Percentiles rank a stretch among this genome's conserved stretches.
Conservation (phyloP, 2,113 vertebrate species). For the Ictalurus punctatus region DNA sequence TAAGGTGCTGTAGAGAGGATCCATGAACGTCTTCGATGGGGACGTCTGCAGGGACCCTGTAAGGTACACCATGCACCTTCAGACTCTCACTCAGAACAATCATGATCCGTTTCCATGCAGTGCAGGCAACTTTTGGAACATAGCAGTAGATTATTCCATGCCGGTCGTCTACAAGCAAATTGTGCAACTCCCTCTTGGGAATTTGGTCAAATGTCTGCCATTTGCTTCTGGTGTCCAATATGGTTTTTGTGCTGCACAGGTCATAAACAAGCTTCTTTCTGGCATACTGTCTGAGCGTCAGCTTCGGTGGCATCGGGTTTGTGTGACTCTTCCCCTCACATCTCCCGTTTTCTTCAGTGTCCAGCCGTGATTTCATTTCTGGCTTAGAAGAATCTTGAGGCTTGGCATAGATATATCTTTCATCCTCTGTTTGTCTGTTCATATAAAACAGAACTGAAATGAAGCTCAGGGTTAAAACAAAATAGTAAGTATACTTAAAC, state of each 20-base stretch:
- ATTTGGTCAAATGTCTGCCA: constrained; percentile 83
- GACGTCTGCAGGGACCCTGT: constrained; percentile 75
- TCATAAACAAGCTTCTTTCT: constrained; percentile 78
- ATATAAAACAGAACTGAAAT: background rate
- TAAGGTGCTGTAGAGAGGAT: constrained; percentile 80
- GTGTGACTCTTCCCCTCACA: background rate
- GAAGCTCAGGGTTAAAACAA: background rate
- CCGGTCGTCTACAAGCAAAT: constrained; percentile 89
- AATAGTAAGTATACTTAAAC: background rate
- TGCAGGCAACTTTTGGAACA: constrained; percentile 94
- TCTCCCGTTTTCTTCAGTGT: background rate
- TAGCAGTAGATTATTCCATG: constrained; percentile 92
- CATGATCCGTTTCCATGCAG: constrained; percentile 94
- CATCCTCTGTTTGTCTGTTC: background rate
- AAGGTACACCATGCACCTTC: constrained; percentile 71
- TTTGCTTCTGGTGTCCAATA: constrained; percentile 70
- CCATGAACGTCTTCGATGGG: constrained; percentile 84
- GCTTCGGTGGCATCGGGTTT: background rate
- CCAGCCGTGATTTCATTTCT: background rate
- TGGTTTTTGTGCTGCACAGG: constrained; percentile 77
- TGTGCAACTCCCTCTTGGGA: constrained; percentile 72
- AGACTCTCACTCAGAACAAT: constrained; percentile 86
- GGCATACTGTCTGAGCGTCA: constrained; percentile 69
- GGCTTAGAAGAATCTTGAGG: background rate
- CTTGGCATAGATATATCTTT: too few species aligned